These are phyloP conservation scores for Lacerta viridis DNA, from an alignment of 2,797 vertebrate genomes.

Conservation along the genomic window DNA sequence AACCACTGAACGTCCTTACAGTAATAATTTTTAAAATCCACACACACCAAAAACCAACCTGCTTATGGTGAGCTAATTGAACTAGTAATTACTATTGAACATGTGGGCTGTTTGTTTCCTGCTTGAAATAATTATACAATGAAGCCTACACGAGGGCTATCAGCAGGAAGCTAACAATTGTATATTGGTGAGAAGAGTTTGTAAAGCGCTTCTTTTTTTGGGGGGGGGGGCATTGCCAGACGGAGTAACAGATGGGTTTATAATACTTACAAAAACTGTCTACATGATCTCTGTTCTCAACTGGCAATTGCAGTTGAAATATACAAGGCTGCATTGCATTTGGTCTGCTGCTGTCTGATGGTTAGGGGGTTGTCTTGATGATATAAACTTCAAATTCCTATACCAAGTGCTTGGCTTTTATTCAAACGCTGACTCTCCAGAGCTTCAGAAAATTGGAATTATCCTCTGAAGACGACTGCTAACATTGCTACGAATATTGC, in stretches of 20 bases:
- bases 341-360: constrained; percentile 40
- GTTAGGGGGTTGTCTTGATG: constrained; percentile 6
- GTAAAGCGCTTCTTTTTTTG: constrained; percentile 41
- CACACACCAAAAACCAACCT: constrained; percentile 42
- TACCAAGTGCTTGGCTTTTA: neutral
- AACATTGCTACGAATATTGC: neutral
- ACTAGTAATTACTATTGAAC: constrained; percentile 77
- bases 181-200: constrained; percentile 65
- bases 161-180: constrained; percentile 74
- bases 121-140: constrained; percentile 75
- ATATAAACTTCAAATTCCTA: constrained; percentile 28
- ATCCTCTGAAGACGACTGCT: constrained; percentile 6
- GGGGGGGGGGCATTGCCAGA: constrained; percentile 64
- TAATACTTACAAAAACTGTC: constrained; percentile 68
- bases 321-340: constrained; percentile 46
- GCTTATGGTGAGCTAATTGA: constrained; percentile 74
- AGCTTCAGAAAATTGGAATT: neutral
- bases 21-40: neutral
- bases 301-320: constrained; percentile 50
- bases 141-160: constrained; percentile 64
- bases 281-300: constrained; percentile 60
- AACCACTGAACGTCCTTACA: too few relatives aligned
- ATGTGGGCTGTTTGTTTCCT: constrained; percentile 72
- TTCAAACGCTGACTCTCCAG: constrained; percentile 4
- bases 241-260: constrained; percentile 75